Evolutionary conservation across 2,888 invertebrate genomes (phyloP).

Genomic region (Cremastobaeus sp.): DNA sequence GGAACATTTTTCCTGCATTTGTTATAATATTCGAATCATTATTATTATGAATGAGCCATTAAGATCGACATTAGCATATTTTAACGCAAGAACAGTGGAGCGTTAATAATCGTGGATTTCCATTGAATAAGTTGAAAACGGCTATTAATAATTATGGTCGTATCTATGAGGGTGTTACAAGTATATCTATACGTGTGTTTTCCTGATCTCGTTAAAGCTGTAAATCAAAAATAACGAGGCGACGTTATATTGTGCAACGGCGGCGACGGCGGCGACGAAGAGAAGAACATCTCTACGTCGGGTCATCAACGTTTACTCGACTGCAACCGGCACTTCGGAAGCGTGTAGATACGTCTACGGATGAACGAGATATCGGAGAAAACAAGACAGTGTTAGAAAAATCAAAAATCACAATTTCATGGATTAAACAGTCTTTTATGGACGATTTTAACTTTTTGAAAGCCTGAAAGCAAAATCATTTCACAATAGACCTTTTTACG

Average conservation of each 20-base stretch:
- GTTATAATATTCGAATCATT: conserved; percentile 15
- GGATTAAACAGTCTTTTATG: conserved; percentile 3
- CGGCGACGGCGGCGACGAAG: conserved; percentile 43
- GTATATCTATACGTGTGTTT: conserved; percentile 53
- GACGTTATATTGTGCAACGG: conserved; percentile 54
- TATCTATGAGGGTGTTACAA: conserved; percentile 25
- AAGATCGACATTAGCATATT: conserved; percentile 26
- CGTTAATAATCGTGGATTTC: conserved; percentile 42
- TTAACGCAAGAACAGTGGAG: conserved; percentile 20
- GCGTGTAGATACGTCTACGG: conserved; percentile 42
- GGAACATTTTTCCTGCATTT: neutral
- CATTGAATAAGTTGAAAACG: conserved; percentile 41
- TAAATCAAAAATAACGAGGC: conserved; percentile 71
- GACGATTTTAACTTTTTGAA: neutral
- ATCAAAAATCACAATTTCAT: conserved; percentile 13
- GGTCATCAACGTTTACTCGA: conserved; percentile 42
- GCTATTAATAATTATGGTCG: conserved; percentile 34
- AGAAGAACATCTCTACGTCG: conserved; percentile 38
- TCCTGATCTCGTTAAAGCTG: conserved; percentile 67
- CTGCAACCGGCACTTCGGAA: conserved; percentile 30
- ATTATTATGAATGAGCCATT: conserved; percentile 16
- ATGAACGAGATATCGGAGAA: conserved; percentile 30
- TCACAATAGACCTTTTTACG: no score
- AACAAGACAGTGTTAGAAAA: conserved; percentile 3
- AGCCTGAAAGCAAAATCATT: no score